Evolutionary conservation across 2,797 vertebrate species (phyloP), one percentile per base, ranked within the genome.

Genomic region (Phalanger gymnotis): DNA sequence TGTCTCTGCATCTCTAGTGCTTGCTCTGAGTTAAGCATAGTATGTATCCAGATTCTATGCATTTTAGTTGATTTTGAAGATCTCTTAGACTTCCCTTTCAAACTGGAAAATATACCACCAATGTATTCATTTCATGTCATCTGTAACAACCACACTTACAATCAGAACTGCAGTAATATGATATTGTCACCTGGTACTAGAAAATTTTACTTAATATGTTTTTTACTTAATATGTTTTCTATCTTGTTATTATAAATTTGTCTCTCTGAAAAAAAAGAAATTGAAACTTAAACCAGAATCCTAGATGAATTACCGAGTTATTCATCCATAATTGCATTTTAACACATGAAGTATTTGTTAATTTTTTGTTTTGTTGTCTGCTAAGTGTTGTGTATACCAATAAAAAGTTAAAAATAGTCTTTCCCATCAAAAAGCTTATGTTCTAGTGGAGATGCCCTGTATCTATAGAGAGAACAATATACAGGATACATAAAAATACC

Each of bases 11-110:
- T 90, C 13, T 12, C n/a, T 30, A 55, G 5, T 28, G 40, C n/a
- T 22, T 40, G 51, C 16, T 28, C 34, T 2, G 19, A 91, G 0
- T 52, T 93, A 28, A 87, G 0, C 0, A 0, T 31, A 11, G 12
- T 13, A 1, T 10, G 2, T 3, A 4, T 0, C 1, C 2, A 14
- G 25, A 25, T 47, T n/a, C 57, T 56, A 53, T 55, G 0, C 87
- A 61, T 28, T 16, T 53, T n/a, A 30, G 53, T 94, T 91, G 25
- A 28, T 9, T 93, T 95, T 53, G 7, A 30, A n/a, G 0, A 14
- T 73, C 54, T 73, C 34, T 25, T 34, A 73, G 91, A 0, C 47
- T 40, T 91, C 34, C 10, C 13, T 91, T 94, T 73, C 4, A 5
- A 81, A 22, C 27, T 2, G 53, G 6, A 61, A 92, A n/a, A 3